Base-by-base conservation (phyloP, 1,140 invertebrate species). In the Bacillus rossius region DNA sequence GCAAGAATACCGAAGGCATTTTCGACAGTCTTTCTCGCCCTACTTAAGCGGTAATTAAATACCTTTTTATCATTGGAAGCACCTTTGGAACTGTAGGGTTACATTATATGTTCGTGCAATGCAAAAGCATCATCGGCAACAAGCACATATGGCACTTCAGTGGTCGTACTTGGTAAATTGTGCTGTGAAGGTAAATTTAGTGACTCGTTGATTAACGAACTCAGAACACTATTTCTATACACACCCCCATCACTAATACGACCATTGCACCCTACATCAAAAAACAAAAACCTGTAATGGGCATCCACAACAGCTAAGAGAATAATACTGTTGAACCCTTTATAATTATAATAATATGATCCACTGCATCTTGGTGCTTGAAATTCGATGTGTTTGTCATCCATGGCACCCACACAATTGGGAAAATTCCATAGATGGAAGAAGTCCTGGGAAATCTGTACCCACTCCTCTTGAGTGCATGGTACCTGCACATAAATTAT, bases 41-140 rank as follows among this genome's bases (percentile, higher is more conserved):
- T 23, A 40, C 34, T 56, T 23, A 61, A 43, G 25, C 64, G 45
- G 60, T 71, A 74, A 52, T 76, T 73, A 60, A 66, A 74, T 22
- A 69, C 60, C 43, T 60, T 61, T 54, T 72, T 55, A 8, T 17
- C 25, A 14, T 17, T 17, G 10, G 38, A 49, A 19, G 55, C 43
- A 41, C 45, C 45, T 20, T 60, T 25, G n/a, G 53, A 61, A 45
- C 47, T 56, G 58, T 65, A 77, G 48, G 71, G 69, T 43, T 68
- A 71, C 65, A 74, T 68, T 50, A 75, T 55, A 41, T 69, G 59
- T 19, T 49, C 17, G 34, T 57, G 61, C 17, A 76, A 34, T 8
- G 69, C 60, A 59, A 75, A 77, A 22, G 69, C 71, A 23, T 73
- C 69, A 63, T 76, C 73, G 17, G 64, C 73, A n/a, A 74, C 59